A percentile compares a stretch with the other conserved stretches of the same genome.
phyloP scores from a whole-genome alignment of 1,140 invertebrate genomes.

The Drosophila aff. region DNA sequence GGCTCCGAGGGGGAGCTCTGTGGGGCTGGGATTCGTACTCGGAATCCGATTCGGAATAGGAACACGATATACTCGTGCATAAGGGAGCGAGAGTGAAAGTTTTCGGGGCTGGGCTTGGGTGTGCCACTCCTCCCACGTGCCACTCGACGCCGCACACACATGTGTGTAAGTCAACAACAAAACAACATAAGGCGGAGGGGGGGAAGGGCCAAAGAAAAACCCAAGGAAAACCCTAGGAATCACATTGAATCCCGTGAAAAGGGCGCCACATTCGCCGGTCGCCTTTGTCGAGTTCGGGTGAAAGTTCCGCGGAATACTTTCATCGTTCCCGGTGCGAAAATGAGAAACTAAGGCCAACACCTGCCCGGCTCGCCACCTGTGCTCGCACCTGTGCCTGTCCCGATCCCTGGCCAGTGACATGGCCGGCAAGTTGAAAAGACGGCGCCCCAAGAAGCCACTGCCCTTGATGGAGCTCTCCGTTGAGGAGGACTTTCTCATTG shows the following conservation, averaged over 20 bases:
- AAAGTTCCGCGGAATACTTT: constrained; percentile 60
- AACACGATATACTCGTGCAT: constrained; percentile 19
- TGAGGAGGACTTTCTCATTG: constrained; percentile 68
- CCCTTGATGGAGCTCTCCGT: constrained; percentile 30
- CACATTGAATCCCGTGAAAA: constrained; percentile 36
- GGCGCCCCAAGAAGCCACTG: constrained; percentile 20
- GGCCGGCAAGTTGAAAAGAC: constrained; percentile 25
- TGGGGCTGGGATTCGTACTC: constrained; percentile 10
- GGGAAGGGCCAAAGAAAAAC: neutral
- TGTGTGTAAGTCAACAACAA: constrained; percentile 43
- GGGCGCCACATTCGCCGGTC: constrained; percentile 70
- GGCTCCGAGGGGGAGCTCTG: constrained; percentile 3
- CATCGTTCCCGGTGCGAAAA: constrained; percentile 44
- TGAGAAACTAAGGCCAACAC: constrained; percentile 34
- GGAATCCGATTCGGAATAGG: constrained; percentile 16
- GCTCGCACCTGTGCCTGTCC: neutral
- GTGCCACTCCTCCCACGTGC: constrained; percentile 28
- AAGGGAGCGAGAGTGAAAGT: constrained; percentile 23
- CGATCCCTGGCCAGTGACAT: constrained; percentile 9
- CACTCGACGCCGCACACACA: constrained; percentile 52
- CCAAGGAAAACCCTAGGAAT: constrained; percentile 51
- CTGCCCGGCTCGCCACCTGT: neutral
- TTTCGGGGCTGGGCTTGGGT: constrained; percentile 8
- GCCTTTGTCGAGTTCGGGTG: constrained; percentile 57
- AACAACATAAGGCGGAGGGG: constrained; percentile 15